Percentiles rank a stretch among this genome's conserved stretches.
Evolutionary conservation across 2,888 invertebrate species (phyloP).

Genomic region (Pterobdella sp.): DNA sequence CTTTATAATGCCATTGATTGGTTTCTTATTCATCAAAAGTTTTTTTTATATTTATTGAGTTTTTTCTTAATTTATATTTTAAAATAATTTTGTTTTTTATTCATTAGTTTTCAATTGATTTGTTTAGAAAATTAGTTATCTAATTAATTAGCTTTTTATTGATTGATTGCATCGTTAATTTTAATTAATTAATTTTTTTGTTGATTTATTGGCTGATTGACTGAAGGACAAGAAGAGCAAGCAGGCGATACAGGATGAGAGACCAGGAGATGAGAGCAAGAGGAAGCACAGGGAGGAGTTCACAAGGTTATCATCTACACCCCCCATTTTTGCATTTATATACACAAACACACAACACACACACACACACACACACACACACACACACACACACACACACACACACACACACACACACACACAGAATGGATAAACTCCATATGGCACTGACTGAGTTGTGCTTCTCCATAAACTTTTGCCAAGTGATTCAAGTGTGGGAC

Average conservation of each 20-base stretch:
- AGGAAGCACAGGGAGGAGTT: conserved; percentile 89
- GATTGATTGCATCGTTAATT: too few relatives aligned
- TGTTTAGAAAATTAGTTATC: too few relatives aligned
- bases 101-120: too few relatives aligned
- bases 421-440: conserved; percentile 86
- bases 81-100: too few relatives aligned
- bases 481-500: conserved; percentile 95
- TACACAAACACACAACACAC: too few relatives aligned
- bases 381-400: conserved; percentile 14
- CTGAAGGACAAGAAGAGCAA: conserved; percentile 68
- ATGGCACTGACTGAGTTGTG: conserved; percentile 97
- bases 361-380: conserved; percentile 24
- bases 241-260: conserved; percentile 64
- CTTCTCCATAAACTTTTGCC: conserved; percentile 90
- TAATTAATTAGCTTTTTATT: too few relatives aligned
- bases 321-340: too few relatives aligned
- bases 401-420: conserved; percentile 26
- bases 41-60: too few relatives aligned
- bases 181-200: too few relatives aligned
- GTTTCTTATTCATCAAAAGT: too few relatives aligned
- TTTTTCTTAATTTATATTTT: too few relatives aligned
- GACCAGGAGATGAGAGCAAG: conserved; percentile 90
- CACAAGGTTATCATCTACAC: conserved; percentile 61
- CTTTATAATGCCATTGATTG: too few relatives aligned
- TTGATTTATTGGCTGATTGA: conserved; percentile 55